Conservation (phyloP, 1,140 invertebrate species). For the Hirudo medicinalis region DNA sequence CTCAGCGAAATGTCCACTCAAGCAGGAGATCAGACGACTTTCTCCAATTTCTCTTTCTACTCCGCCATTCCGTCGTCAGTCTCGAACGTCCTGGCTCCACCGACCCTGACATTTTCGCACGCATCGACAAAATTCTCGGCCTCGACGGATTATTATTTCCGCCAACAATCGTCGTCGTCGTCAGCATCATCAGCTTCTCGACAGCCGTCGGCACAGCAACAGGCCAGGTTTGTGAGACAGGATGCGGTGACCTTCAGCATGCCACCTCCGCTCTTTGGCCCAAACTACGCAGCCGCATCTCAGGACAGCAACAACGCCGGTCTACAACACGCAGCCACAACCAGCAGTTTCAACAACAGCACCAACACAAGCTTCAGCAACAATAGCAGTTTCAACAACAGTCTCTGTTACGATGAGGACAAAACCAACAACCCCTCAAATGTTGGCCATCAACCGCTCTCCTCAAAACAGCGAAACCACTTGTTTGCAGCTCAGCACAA, state of each 20-base stretch:
- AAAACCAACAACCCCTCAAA: neutral
- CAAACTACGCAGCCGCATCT: neutral
- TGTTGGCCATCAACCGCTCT: neutral
- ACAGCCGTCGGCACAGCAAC: neutral
- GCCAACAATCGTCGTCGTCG: neutral
- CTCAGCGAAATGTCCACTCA: too few relatives aligned
- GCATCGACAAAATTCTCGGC: too few relatives aligned
- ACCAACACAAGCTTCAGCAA: constrained; percentile 2
- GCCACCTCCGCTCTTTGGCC: neutral
- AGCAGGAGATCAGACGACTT: too few relatives aligned
- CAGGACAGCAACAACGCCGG: neutral
- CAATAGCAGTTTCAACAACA: constrained; percentile 13
- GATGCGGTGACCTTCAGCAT: neutral
- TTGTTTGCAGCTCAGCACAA: neutral
- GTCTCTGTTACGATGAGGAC: neutral
- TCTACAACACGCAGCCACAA: neutral
- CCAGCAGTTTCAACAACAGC: constrained; percentile 4
- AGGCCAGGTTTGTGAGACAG: constrained; percentile 9
- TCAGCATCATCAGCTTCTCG: neutral
- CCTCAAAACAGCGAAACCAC: neutral
- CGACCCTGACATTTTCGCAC: constrained; percentile 1
- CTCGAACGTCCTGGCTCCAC: neutral
- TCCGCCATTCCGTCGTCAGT: neutral
- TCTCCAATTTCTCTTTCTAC: too few relatives aligned
- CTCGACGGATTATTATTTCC: neutral